Evolutionary conservation across 2,888 invertebrate genomes (phyloP).

Genomic region (Himalopsyche anomala): DNA sequence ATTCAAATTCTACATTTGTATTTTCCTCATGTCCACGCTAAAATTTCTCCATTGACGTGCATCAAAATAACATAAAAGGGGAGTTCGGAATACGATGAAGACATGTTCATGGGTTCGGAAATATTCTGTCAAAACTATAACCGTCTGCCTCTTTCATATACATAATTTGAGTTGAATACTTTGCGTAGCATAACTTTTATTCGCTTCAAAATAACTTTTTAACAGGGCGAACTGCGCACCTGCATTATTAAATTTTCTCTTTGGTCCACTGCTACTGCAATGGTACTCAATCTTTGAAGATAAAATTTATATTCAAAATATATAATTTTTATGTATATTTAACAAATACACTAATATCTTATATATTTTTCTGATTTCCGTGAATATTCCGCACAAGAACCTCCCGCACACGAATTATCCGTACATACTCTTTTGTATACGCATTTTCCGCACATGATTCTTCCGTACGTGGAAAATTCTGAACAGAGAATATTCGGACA

Average conservation of each 20-base stretch:
- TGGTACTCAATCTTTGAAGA: too few species aligned
- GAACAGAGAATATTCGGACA: too few species aligned
- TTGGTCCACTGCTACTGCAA: background rate
- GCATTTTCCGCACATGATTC: too few species aligned
- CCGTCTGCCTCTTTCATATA: background rate
- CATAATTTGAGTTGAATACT: background rate
- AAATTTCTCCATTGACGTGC: slow-evolving; percentile 20
- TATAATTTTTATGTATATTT: too few species aligned
- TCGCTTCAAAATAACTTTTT: slow-evolving; percentile 24
- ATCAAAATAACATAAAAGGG: slow-evolving; percentile 7
- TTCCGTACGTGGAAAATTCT: too few species aligned
- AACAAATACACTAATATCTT: too few species aligned
- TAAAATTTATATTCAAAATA: too few species aligned
- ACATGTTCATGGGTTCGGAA: slow-evolving; percentile 11
- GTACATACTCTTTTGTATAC: too few species aligned
- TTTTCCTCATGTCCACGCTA: slow-evolving; percentile 2
- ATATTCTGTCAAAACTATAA: slow-evolving; percentile 9
- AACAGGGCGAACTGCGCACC: background rate
- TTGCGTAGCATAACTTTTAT: slow-evolving; percentile 7
- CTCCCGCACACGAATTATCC: too few species aligned
- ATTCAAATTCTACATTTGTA: background rate
- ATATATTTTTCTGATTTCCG: too few species aligned
- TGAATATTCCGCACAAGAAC: too few species aligned
- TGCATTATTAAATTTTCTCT: slow-evolving; percentile 30
- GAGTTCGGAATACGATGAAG: background rate